Conservation (phyloP, 2,113 vertebrate genomes). For the Osmerus eperlanus region DNA sequence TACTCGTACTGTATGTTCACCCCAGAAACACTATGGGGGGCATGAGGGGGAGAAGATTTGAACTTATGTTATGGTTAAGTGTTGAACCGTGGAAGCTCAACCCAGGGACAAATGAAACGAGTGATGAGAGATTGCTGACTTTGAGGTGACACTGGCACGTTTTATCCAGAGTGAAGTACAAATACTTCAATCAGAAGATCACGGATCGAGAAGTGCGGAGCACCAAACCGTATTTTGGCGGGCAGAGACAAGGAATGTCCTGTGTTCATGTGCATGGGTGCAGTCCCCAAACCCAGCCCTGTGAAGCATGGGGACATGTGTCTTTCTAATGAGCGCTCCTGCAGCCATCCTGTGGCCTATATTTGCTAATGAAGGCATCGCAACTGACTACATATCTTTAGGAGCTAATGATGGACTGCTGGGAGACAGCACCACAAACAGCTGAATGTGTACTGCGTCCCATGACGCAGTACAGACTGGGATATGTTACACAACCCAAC, state of each 20-base stretch:
- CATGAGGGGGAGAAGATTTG: too few species aligned
- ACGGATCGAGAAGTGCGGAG: too few species aligned
- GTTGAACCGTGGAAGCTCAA: too few species aligned
- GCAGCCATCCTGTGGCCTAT: constrained; percentile 67
- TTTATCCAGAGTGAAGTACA: too few species aligned
- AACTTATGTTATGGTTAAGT: too few species aligned
- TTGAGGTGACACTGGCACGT: too few species aligned
- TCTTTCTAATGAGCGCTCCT: constrained; percentile 64
- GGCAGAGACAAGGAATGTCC: not conserved
- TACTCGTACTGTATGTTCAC: too few species aligned
- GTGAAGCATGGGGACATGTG: constrained; percentile 4
- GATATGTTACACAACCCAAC: not conserved
- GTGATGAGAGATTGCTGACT: too few species aligned
- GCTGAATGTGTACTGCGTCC: constrained; percentile 39
- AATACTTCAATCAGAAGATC: too few species aligned
- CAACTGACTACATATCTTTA: constrained; percentile 68
- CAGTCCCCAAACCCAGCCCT: constrained; percentile 29
- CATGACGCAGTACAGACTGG: not conserved
- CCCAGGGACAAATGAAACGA: too few species aligned
- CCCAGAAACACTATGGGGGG: too few species aligned
- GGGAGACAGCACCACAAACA: constrained; percentile 43
- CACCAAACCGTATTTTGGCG: too few species aligned
- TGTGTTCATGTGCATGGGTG: constrained; percentile 36
- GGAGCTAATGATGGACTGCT: constrained; percentile 60
- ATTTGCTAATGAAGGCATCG: constrained; percentile 69